A percentile compares a stretch with the other conserved stretches of the same genome.
Conservation (phyloP, 2,113 vertebrate genomes). For the Plecotus auritus region DNA sequence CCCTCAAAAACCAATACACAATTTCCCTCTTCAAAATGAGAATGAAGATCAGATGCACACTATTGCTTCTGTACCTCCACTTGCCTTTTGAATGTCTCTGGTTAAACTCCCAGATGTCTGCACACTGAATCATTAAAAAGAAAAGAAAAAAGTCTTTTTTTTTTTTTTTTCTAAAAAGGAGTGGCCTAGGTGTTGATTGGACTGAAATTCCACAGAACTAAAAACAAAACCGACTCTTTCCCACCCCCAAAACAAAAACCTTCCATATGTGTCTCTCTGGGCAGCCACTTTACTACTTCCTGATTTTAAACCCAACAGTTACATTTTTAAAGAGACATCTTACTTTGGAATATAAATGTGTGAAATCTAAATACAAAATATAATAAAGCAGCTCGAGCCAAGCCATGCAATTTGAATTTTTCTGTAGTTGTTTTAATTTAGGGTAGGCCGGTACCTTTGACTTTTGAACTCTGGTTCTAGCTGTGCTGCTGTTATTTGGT, state of each 20-base stretch:
- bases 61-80: not conserved
- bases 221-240: constrained; percentile 38
- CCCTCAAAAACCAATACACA: not conserved
- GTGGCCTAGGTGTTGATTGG: constrained; percentile 50
- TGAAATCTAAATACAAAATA: constrained; percentile 41
- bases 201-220: constrained; percentile 49
- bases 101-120: constrained; percentile 33
- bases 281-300: constrained; percentile 18
- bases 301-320: constrained; percentile 22
- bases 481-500: not conserved
- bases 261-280: constrained; percentile 15
- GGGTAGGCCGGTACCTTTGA: not conserved
- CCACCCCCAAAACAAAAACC: not conserved
- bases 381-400: not conserved
- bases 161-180: not conserved
- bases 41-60: not conserved
- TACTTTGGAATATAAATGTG: not conserved
- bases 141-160: not conserved
- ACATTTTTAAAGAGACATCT: constrained; percentile 43
- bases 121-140: not conserved
- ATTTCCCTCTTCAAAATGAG: constrained; percentile 28
- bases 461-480: constrained; percentile 14
- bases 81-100: constrained; percentile 4
- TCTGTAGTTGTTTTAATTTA: not conserved
- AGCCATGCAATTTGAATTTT: not conserved